Percentiles rank a stretch among this genome's conserved stretches.
Evolutionary conservation across 1,140 invertebrate genomes (phyloP).

Genomic region (Magallana gigas): DNA sequence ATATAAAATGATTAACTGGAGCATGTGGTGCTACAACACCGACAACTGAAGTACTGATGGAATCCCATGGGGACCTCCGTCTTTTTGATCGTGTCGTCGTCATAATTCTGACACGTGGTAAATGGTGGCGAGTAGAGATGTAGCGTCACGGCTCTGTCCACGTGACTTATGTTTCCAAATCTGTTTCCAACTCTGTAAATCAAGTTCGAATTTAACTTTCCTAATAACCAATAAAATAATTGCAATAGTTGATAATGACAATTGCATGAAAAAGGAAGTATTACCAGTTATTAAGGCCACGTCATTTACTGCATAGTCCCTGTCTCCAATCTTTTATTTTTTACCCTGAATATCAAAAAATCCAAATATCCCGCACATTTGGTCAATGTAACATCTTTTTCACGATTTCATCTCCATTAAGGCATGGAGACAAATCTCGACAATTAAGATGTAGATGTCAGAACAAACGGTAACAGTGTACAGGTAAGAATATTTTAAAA

Average conservation of each 20-base stretch:
- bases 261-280: background rate
- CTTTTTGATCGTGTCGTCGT: slow-evolving; percentile 88
- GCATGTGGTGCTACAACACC: background rate
- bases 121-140: slow-evolving; percentile 98
- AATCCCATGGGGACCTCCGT: background rate
- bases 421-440: too few species aligned
- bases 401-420: too few species aligned
- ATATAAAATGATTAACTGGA: too few species aligned
- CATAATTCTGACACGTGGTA: slow-evolving; percentile 92
- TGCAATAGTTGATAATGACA: background rate
- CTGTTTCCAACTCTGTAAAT: slow-evolving; percentile 94
- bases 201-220: background rate
- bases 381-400: too few species aligned
- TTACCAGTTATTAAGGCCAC: background rate
- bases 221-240: too few species aligned
- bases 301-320: background rate
- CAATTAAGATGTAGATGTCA: too few species aligned
- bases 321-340: background rate
- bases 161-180: slow-evolving; percentile 95
- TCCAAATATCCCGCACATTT: too few species aligned
- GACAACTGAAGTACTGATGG: background rate
- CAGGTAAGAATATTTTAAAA: too few species aligned
- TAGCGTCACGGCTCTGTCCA: slow-evolving; percentile 91
- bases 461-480: too few species aligned
- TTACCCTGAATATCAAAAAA: too few species aligned